Base-by-base conservation (phyloP, 2,888 invertebrate genomes). In the Dasypogon diadema region DNA sequence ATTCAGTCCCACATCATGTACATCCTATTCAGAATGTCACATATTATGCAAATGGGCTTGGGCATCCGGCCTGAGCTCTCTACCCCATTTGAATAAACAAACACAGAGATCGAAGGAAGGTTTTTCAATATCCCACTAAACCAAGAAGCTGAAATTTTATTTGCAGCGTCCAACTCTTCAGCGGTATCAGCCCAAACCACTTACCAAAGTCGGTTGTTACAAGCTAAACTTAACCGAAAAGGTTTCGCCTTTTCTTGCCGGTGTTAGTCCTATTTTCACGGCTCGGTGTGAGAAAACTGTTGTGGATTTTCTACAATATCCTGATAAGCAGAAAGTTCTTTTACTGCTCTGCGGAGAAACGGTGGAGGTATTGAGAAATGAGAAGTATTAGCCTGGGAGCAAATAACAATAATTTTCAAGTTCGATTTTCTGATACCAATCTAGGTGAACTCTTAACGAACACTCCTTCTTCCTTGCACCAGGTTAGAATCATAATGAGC, bases 341-440 rank as follows among this genome's bases (percentile, higher is more conserved):
- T 70, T 70, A 70, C 54, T 54, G 70, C 70, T 70, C 51, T 70
- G 30, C n/a, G 30, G 70, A 70, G 54, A 34, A 37, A 30, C 18
- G 54, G 24, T n/a, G 18, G 2, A 70, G 54, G 54, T 54, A 70
- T 54, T 70, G 54, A 70, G 70, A 51, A 70, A 70, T 70, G 54
- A 70, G 70, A 54, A 70, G 54, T 51, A 54, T 54, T 54, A 70
- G 51, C 70, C 70, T 30, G 70, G 54, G 54, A 54, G 34, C 54
- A 54, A 75, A 55, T 72, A 60, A 56, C 68, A 58, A 77, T 77
- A 75, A 75, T 72, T 77, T 72, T 75, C 56, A 46, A 54, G 77
- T 77, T 77, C 77, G 77, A 77, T 77, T 77, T 77, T 77, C 77
- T 77, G 77, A 77, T 77, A 77, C 42, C 30, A 75, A 77, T 77